Evolutionary conservation across 1,140 invertebrate species (phyloP), one percentile per base, ranked within the genome.

Genomic region (Ips typographus): DNA sequence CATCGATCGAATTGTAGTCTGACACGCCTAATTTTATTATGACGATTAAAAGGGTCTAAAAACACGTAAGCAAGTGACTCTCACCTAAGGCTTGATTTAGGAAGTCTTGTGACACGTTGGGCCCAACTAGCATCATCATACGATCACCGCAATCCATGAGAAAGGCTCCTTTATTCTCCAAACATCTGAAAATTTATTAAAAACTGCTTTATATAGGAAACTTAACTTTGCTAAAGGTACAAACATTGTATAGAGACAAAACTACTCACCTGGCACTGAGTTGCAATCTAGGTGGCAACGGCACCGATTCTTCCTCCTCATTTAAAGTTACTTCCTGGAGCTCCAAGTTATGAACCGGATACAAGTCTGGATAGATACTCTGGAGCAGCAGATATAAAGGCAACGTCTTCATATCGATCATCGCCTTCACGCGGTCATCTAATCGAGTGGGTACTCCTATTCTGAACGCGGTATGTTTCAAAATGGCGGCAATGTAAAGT

Each of bases 341-440:
- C 70, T 88, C 86, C 39, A 96, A 83, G 71, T 81, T 81, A 80
- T 98, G 94, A 51, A 99, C 80, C 4, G 94, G 89, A 83, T 98
- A 99, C 44, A 99, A 83, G 81, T 95, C 91, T 5, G 98, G 97
- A 85, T 98, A 98, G 68, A 98, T 87, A 60, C 85, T 85, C 73
- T 94, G 91, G 74, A 98, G 87, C 2, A 99, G 84, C 75, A 90
- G 86, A 61, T 82, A 79, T 22, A 98, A 81, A 36, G 98, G 96
- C 73, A 95, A 79, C 40, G 88, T 90, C 84, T 99, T 99, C 85
- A 98, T 91, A 79, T 93, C 89, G 78, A 94, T 93, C 94, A 99
- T 96, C 53, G 93, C 90, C 77, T 88, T 94, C 2, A 97, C 89
- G 47, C 97, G 86, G 80, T 98, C 95, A 84, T 99, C 98, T 42